Percentiles rank a stretch among this genome's conserved stretches.
phyloP scores from a whole-genome alignment of 1,140 invertebrate species.

The Drosophila littoralis region DNA sequence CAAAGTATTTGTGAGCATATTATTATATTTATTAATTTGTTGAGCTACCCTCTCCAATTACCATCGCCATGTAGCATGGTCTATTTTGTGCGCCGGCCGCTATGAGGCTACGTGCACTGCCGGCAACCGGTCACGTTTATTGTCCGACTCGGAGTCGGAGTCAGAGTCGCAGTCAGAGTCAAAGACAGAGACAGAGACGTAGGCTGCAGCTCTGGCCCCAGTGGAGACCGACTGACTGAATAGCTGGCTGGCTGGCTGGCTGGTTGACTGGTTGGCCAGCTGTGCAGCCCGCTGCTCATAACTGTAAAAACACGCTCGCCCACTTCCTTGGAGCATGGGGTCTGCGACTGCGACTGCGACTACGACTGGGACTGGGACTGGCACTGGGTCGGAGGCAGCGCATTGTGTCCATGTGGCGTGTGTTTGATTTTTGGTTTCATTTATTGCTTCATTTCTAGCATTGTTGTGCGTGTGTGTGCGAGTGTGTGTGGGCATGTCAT shows the following conservation, averaged over 20 bases:
- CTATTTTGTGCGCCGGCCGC: slow-evolving; percentile 40
- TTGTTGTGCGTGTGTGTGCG: slow-evolving; percentile 29
- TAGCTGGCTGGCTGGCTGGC: slow-evolving; percentile 1
- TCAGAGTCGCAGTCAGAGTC: slow-evolving; percentile 17
- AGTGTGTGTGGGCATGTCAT: slow-evolving; percentile 48
- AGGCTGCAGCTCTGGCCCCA: slow-evolving; percentile 15
- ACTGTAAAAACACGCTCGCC: slow-evolving; percentile 82
- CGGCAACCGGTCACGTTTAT: slow-evolving; percentile 76
- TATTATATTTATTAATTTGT: not conserved
- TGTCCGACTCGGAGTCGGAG: slow-evolving; percentile 23
- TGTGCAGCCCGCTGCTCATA: slow-evolving; percentile 67
- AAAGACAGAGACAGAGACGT: slow-evolving; percentile 16
- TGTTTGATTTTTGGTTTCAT: slow-evolving; percentile 54
- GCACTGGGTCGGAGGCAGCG: not conserved
- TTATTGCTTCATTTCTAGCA: slow-evolving; percentile 46
- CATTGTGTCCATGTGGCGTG: slow-evolving; percentile 36
- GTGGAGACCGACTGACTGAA: slow-evolving; percentile 28
- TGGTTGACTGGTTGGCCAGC: slow-evolving; percentile 52
- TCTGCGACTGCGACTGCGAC: not conserved
- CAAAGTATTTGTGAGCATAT: no score
- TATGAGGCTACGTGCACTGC: slow-evolving; percentile 31
- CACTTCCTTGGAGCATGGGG: slow-evolving; percentile 60
- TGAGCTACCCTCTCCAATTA: slow-evolving; percentile 17
- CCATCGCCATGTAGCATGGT: slow-evolving; percentile 36
- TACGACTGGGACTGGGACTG: not conserved